Evolutionary conservation across 2,888 invertebrate species (phyloP).

Genomic region (Zygogramma bicolorata): DNA sequence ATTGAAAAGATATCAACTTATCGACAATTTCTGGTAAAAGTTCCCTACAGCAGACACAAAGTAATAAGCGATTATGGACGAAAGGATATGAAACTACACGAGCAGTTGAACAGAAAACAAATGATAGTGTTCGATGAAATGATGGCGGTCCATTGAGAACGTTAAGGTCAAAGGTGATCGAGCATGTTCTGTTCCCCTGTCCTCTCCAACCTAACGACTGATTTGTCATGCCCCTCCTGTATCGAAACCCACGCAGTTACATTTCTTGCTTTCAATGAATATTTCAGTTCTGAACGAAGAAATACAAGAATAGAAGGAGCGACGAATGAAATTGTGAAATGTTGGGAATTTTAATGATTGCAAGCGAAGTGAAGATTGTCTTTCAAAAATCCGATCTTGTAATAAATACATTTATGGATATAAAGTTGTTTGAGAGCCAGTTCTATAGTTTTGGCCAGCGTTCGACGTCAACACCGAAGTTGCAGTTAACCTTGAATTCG

Average conservation of each 20-base stretch:
- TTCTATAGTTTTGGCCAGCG: not conserved
- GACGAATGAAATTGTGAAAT: not conserved
- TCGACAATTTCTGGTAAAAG: slow-evolving; percentile 5
- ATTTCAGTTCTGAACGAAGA: slow-evolving; percentile 2
- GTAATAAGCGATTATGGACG: slow-evolving; percentile 12
- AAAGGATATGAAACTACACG: slow-evolving; percentile 10
- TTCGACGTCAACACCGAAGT: too few relatives aligned
- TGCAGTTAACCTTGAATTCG: too few relatives aligned
- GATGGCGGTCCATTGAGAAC: slow-evolving; percentile 65
- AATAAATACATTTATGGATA: not conserved
- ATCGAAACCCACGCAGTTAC: slow-evolving; percentile 58
- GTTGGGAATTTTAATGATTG: not conserved
- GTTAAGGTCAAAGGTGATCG: slow-evolving; percentile 63
- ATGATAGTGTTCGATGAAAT: slow-evolving; percentile 64
- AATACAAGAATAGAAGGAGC: not conserved
- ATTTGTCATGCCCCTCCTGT: slow-evolving; percentile 65
- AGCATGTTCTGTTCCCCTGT: slow-evolving; percentile 58
- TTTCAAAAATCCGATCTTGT: not conserved
- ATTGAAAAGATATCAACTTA: not conserved
- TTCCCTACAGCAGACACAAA: slow-evolving; percentile 5
- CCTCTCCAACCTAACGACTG: slow-evolving; percentile 56
- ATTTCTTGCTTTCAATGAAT: slow-evolving; percentile 26
- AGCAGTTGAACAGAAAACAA: slow-evolving; percentile 51
- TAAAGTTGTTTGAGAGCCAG: not conserved
- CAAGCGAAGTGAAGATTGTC: not conserved